Conservation (phyloP, 92 coral and sea anemone species). For the Blastomussa wellsi region DNA sequence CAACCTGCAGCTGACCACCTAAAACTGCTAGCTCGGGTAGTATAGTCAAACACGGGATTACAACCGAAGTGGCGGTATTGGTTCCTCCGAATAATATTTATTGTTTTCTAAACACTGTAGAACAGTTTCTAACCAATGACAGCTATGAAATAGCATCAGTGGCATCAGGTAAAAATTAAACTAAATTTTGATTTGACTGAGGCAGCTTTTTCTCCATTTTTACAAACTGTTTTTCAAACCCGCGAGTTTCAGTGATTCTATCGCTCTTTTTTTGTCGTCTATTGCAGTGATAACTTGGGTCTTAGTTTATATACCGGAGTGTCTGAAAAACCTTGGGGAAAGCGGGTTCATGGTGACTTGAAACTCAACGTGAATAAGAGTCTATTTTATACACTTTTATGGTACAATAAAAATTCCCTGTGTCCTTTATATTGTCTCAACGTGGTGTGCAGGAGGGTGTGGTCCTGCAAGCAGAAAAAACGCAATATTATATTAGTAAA, state of each 20-base stretch:
- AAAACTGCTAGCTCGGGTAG: background rate
- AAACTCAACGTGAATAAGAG: background rate
- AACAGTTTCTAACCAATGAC: background rate
- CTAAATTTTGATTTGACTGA: background rate
- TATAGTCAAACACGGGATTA: background rate
- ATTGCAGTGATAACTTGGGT: background rate
- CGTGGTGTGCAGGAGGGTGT: constrained; percentile 28
- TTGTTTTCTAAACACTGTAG: background rate
- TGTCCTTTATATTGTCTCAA: background rate
- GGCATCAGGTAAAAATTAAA: background rate
- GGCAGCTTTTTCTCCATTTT: background rate
- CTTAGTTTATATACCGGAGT: no score
- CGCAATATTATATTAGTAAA: background rate
- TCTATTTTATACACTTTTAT: background rate
- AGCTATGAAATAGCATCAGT: background rate
- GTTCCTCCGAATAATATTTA: background rate
- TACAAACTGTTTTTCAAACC: background rate
- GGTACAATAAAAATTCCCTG: background rate
- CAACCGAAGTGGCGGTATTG: background rate
- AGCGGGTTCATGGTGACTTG: no score
- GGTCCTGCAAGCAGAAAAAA: constrained; percentile 11
- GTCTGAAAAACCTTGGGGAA: no score
- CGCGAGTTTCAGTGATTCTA: background rate
- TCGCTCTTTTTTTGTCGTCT: background rate
- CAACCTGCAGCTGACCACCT: background rate